Conservation (phyloP, 2,888 invertebrate genomes). For the Aquatica leii region DNA sequence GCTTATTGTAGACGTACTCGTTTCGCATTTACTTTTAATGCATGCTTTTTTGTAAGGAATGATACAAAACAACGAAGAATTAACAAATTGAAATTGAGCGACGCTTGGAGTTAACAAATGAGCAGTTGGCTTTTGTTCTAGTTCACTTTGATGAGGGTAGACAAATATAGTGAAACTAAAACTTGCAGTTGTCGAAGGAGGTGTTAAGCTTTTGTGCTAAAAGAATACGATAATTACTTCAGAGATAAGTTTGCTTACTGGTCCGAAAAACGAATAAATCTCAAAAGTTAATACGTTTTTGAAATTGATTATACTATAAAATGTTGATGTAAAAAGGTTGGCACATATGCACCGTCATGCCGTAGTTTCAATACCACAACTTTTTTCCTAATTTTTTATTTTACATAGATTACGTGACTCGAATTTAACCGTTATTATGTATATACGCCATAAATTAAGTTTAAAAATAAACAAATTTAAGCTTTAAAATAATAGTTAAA, state of each 20-base stretch:
- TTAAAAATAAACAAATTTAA: no score
- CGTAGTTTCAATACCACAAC: not conserved
- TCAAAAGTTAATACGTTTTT: conserved; percentile 1
- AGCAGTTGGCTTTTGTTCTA: conserved; percentile 1
- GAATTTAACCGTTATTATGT: no score
- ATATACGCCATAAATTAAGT: no score
- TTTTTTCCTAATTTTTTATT: conserved; percentile 7
- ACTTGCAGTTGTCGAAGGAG: not conserved
- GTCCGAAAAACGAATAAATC: not conserved
- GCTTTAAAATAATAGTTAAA: not conserved
- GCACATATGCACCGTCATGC: conserved; percentile 1
- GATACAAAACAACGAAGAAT: no score
- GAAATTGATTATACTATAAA: conserved; percentile 10
- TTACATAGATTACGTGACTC: no score
- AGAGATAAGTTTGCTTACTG: not conserved
- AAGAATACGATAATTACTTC: not conserved
- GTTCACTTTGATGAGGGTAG: conserved; percentile 15
- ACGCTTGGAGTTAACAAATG: conserved; percentile 1
- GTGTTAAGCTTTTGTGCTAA: conserved; percentile 2
- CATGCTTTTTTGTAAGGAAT: no score
- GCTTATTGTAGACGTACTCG: no score
- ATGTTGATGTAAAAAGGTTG: conserved; percentile 8
- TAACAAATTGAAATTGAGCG: conserved; percentile 3
- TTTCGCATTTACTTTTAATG: no score
- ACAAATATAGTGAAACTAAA: conserved; percentile 13